Evolutionary conservation across 2,797 vertebrate genomes (phyloP).

Genomic region (Meda fulgida): DNA sequence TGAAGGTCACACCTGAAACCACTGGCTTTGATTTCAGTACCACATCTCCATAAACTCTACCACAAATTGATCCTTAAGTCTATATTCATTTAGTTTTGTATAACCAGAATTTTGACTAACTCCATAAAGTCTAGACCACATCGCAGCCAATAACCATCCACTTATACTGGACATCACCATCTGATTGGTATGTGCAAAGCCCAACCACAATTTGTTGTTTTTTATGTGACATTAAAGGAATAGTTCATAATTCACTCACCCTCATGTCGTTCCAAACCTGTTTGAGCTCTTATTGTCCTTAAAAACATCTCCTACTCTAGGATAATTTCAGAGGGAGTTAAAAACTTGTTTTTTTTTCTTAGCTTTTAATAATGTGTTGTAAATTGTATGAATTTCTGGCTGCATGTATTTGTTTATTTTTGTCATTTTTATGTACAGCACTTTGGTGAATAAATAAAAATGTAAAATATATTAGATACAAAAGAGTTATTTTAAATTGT

Average conservation of each 20-base stretch:
- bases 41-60: not conserved
- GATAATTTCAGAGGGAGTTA: no score
- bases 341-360: no score
- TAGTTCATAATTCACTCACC: not conserved
- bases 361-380: no score
- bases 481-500: not conserved
- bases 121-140: not conserved
- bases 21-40: conserved; percentile 4
- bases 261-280: no score
- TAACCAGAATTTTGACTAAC: not conserved
- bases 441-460: not conserved
- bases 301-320: no score
- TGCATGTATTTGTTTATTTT: no score
- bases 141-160: not conserved
- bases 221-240: not conserved
- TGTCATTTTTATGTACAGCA: no score
- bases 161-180: not conserved
- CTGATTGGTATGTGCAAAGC: not conserved
- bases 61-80: not conserved
- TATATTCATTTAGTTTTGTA: conserved; percentile 13
- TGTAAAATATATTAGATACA: not conserved
- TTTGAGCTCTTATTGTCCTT: no score
- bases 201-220: not conserved
- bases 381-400: no score
- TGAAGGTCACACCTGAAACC: conserved; percentile 29